Conservation (phyloP, 2,113 vertebrate species). For the Seriola dumerili region DNA sequence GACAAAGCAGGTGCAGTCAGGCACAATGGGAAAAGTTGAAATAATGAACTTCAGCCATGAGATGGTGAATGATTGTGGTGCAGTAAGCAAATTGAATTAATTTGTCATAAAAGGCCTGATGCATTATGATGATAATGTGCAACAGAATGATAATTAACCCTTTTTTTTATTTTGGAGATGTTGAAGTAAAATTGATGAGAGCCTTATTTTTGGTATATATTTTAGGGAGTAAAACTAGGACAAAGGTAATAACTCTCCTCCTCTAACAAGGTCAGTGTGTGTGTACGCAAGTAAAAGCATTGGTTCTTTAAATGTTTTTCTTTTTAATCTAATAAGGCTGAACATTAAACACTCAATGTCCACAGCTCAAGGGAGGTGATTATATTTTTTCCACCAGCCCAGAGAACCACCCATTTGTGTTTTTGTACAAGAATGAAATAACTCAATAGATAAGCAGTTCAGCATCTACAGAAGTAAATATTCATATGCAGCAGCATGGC, state of each 20-base stretch:
- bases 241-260: background rate
- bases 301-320: background rate
- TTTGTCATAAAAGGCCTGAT: background rate
- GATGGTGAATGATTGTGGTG: background rate
- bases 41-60: slow-evolving; percentile 7
- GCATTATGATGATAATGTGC: background rate
- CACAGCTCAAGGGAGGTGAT: background rate
- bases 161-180: background rate
- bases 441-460: background rate
- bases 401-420: background rate
- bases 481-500: background rate
- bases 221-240: slow-evolving; percentile 10
- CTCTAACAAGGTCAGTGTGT: background rate
- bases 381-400: background rate
- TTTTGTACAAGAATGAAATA: background rate
- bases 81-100: background rate
- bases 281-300: background rate
- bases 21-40: background rate
- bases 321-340: background rate
- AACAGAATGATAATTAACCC: background rate
- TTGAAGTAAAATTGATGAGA: slow-evolving; percentile 13
- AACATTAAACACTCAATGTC: background rate
- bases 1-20: slow-evolving; percentile 21
- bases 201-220: background rate
- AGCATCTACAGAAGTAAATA: background rate